Conservation (phyloP, 2,797 vertebrate species). For the Premnoplex brunnescens region DNA sequence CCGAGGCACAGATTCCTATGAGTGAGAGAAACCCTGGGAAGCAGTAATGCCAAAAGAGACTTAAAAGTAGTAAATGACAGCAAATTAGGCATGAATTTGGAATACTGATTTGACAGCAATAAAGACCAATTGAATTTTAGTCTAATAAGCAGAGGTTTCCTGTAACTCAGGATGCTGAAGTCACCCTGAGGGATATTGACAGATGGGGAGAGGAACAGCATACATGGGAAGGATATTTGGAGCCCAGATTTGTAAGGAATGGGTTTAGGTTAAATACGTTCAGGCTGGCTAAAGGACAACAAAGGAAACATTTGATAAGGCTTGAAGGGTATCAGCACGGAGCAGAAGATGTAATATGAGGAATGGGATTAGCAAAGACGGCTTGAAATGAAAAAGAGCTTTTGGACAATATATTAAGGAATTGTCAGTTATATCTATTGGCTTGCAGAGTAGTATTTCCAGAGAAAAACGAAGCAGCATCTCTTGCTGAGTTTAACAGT, state of each 20-base stretch:
- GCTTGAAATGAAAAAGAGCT: not conserved
- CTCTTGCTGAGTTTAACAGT: not conserved
- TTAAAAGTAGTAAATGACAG: slow-evolving; percentile 24
- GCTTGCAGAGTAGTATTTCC: not conserved
- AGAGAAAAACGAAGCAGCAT: not conserved
- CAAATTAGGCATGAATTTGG: slow-evolving; percentile 21
- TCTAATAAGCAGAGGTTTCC: not conserved
- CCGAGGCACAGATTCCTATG: not conserved
- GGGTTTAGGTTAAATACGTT: not conserved
- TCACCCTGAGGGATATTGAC: not conserved
- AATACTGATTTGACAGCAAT: slow-evolving; percentile 32
- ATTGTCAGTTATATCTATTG: not conserved
- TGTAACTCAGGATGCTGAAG: not conserved
- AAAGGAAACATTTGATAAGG: not conserved
- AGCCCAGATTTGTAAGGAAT: not conserved
- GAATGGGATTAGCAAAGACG: slow-evolving; percentile 10
- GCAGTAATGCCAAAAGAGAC: not conserved
- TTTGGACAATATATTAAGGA: not conserved
- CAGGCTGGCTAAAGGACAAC: not conserved
- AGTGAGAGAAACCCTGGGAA: not conserved
- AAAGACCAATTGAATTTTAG: not conserved
- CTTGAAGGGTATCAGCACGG: not conserved
- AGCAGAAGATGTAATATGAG: not conserved
- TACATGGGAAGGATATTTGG: not conserved
- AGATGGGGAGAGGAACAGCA: not conserved